Conservation (phyloP, 2,113 vertebrate species). For the Rhinolophus ferrumequinum region DNA sequence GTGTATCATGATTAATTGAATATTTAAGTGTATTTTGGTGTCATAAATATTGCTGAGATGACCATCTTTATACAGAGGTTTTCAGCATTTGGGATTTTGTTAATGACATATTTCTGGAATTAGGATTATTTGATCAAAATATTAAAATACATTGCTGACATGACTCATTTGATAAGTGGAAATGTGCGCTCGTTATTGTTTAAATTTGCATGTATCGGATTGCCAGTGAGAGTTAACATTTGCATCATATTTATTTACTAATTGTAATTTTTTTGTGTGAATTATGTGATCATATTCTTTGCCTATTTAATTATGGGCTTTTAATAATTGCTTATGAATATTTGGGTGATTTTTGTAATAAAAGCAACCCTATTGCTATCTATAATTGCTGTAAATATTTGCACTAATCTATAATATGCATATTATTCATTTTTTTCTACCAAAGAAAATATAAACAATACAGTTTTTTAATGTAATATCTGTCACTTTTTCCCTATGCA, state of each 20-base stretch:
- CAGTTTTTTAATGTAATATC: neutral
- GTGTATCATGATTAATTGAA: neutral
- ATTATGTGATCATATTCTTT: slow-evolving; percentile 31
- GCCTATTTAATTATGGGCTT: neutral
- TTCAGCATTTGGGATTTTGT: neutral
- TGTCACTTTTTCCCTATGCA: neutral
- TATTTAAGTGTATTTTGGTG: neutral
- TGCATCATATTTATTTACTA: neutral
- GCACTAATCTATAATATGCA: neutral
- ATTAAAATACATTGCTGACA: neutral
- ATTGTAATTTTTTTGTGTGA: neutral
- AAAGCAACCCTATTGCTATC: neutral
- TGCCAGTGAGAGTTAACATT: neutral
- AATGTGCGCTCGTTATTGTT: neutral
- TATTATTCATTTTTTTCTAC: neutral
- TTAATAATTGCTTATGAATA: slow-evolving; percentile 17
- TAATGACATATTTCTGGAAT: neutral
- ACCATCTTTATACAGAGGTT: neutral
- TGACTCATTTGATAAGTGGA: neutral
- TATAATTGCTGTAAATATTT: neutral
- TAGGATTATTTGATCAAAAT: slow-evolving; percentile 47
- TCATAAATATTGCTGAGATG: neutral
- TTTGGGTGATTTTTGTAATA: neutral
- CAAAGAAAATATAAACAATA: neutral
- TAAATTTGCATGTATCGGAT: neutral